Conservation (phyloP, 1,140 invertebrate species). For the Rhagoletis pomonella region DNA sequence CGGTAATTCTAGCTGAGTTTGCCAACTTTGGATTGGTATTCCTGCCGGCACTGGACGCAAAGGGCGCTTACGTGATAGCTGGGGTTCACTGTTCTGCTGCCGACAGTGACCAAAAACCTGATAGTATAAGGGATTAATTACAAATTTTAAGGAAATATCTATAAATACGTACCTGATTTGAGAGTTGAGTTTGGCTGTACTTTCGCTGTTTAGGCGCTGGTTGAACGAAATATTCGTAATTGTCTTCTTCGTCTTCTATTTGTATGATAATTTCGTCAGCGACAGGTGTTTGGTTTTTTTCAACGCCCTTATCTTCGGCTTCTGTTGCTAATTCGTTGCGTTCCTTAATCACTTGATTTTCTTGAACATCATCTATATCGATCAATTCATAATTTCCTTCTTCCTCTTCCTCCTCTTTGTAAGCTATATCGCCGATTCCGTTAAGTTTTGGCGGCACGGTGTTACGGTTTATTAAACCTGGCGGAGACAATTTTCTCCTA, state of each 20-base stretch:
- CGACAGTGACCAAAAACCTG: constrained; percentile 1
- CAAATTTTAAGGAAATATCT: neutral
- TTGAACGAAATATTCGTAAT: constrained; percentile 55
- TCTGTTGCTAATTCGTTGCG: neutral
- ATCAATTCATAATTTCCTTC: constrained; percentile 54
- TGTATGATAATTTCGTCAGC: constrained; percentile 10
- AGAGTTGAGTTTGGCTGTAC: neutral
- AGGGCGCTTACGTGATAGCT: constrained; percentile 5
- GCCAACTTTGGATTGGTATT: constrained; percentile 51
- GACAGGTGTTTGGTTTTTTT: neutral
- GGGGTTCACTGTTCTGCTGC: neutral
- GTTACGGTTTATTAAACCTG: constrained; percentile 24
- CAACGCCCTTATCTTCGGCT: neutral
- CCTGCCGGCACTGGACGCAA: constrained; percentile 55
- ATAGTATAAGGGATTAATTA: neutral
- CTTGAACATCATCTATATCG: constrained; percentile 34
- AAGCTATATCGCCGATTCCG: constrained; percentile 2
- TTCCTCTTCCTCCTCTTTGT: constrained; percentile 38
- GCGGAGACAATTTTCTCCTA: constrained; percentile 20
- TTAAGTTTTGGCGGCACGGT: neutral
- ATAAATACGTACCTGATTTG: neutral
- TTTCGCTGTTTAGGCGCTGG: constrained; percentile 43
- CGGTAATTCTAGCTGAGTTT: neutral
- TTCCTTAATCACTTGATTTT: neutral
- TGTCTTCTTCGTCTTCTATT: constrained; percentile 54